Percentiles rank a stretch among this genome's conserved stretches.
Evolutionary conservation across 2,797 vertebrate species (phyloP).

Genomic region (Masticophis lateralis): DNA sequence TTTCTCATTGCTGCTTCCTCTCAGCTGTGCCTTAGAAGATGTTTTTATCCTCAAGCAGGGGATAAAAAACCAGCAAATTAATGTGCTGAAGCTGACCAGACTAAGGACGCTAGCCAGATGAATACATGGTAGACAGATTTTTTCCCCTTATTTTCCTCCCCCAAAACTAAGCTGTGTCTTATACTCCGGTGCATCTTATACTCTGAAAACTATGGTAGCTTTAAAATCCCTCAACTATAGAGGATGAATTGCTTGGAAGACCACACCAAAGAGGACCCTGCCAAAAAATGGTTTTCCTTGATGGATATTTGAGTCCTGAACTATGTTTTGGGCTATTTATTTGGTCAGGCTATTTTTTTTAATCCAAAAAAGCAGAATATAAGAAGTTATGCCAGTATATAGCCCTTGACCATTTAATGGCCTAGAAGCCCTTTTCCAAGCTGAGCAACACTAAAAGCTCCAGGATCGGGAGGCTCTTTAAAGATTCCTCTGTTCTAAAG

Average conservation of each 20-base stretch:
- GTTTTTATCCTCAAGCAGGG: too few relatives aligned
- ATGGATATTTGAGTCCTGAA: not conserved
- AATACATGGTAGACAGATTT: too few relatives aligned
- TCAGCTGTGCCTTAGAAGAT: too few relatives aligned
- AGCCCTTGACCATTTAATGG: not conserved
- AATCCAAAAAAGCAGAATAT: not conserved
- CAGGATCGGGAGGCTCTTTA: not conserved
- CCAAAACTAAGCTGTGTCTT: too few relatives aligned
- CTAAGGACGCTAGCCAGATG: too few relatives aligned
- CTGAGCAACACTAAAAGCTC: not conserved
- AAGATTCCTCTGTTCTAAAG: not conserved
- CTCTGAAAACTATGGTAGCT: not conserved
- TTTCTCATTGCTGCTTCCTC: too few relatives aligned
- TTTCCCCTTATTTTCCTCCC: too few relatives aligned
- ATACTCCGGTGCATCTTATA: too few relatives aligned
- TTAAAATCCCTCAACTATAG: not conserved
- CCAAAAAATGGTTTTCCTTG: not conserved
- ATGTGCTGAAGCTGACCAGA: too few relatives aligned
- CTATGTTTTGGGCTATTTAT: not conserved
- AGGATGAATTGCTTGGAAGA: not conserved
- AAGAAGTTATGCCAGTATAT: not conserved
- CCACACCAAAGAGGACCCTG: not conserved
- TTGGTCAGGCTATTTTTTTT: not conserved
- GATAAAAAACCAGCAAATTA: too few relatives aligned
- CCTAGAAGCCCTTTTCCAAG: not conserved